Evolutionary conservation across 2,888 invertebrate genomes (phyloP).

Genomic region (Sarcophaga caerulescens): DNA sequence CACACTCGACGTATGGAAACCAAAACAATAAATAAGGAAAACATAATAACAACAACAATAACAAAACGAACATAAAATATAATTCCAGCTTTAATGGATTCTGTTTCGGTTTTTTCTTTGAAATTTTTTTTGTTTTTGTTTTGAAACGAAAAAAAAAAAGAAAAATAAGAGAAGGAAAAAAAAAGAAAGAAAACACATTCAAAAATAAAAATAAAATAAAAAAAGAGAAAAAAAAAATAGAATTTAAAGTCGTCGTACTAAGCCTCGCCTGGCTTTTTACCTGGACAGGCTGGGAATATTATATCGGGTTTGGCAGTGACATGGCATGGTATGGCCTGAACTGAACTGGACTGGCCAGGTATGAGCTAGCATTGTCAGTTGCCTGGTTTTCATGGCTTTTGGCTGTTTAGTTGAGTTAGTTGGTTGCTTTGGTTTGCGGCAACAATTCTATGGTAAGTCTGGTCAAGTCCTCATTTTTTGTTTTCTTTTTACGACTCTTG

Average conservation of each 20-base stretch:
- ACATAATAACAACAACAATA: conserved; percentile 17
- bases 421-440: conserved; percentile 6
- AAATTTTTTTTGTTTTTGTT: conserved; percentile 24
- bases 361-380: conserved; percentile 18
- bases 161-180: conserved; percentile 23
- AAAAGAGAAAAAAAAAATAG: conserved; percentile 13
- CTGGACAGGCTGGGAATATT: conserved; percentile 5
- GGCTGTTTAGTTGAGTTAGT: not conserved
- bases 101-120: conserved; percentile 65
- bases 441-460: not conserved
- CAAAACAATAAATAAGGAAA: conserved; percentile 49
- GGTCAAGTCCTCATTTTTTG: conserved; percentile 1
- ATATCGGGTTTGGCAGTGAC: not conserved
- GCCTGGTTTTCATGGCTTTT: conserved; percentile 43
- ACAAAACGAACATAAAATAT: conserved; percentile 33
- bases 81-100: conserved; percentile 64
- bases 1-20: conserved; percentile 10
- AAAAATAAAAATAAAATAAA: conserved; percentile 38
- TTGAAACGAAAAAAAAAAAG: too few species aligned
- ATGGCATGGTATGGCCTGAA: conserved; percentile 24
- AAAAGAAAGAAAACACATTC: conserved; percentile 6
- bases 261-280: conserved; percentile 20
- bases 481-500: not conserved
- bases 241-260: conserved; percentile 53
- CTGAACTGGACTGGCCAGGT: conserved; percentile 35